These are phyloP conservation scores for Antigone vipio DNA, from an alignment of 2,113 vertebrate species.

Conservation along the genomic window DNA sequence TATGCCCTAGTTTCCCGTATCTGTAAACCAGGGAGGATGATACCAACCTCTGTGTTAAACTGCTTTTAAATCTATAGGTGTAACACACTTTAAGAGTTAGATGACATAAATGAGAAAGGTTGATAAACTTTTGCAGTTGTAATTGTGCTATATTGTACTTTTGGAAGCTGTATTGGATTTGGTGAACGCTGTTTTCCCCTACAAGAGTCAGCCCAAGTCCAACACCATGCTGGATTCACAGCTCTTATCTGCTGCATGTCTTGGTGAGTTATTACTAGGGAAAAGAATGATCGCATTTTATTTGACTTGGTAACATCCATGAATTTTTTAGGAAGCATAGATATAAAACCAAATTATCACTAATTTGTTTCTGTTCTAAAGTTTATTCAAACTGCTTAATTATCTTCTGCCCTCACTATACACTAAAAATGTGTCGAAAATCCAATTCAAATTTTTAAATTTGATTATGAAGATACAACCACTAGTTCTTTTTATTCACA, in stretches of 20 bases:
- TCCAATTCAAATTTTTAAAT: conserved; percentile 2
- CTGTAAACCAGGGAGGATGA: neutral
- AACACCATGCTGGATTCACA: neutral
- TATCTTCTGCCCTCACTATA: neutral
- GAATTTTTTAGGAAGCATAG: neutral
- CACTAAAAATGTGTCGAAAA: neutral
- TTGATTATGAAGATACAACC: neutral
- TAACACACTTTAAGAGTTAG: neutral
- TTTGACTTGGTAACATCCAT: neutral
- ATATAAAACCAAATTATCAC: neutral
- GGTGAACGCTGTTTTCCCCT: neutral
- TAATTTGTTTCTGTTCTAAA: neutral
- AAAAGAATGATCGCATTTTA: neutral
- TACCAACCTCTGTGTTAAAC: neutral
- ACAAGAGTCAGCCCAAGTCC: neutral
- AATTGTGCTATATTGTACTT: neutral
- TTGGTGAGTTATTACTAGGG: neutral
- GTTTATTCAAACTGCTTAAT: neutral
- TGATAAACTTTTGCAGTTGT: neutral
- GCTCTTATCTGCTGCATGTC: neutral
- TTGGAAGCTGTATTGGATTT: neutral
- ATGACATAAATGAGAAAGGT: neutral
- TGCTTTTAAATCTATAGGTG: neutral
- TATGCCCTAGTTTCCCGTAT: neutral
- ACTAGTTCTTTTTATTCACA: conserved; percentile 8